These are phyloP conservation scores for Xiphias gladius DNA, from an alignment of 2,113 vertebrate genomes.

Conservation along the genomic window DNA sequence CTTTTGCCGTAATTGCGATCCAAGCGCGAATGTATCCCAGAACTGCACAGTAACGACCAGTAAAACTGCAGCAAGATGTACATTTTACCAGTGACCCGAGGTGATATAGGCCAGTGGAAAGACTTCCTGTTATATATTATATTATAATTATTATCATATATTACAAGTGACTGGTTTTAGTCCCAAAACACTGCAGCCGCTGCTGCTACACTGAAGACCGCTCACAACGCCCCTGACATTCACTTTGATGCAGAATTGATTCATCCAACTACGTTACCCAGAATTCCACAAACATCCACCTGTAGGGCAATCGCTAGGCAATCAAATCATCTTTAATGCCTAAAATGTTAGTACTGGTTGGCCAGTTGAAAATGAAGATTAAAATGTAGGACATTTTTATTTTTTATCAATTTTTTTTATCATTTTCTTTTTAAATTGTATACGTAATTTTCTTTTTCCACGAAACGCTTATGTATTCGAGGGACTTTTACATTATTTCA, in stretches of 20 bases:
- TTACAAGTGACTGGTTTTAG: background rate
- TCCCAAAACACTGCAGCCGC: background rate
- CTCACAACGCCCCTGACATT: background rate
- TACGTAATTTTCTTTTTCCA: conserved; percentile 28
- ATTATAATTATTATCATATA: no score
- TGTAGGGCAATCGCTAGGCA: conserved; percentile 46
- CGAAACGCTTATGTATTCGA: conserved; percentile 3
- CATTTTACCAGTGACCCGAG: background rate
- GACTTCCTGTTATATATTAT: no score
- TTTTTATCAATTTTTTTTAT: background rate
- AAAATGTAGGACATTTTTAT: conserved; percentile 19
- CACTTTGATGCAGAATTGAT: background rate
- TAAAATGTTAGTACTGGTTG: background rate
- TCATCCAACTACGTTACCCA: conserved; percentile 30
- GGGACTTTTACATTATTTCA: conserved; percentile 27
- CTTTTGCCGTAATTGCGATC: background rate
- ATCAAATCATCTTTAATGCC: conserved; percentile 7
- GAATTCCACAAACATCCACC: conserved; percentile 22
- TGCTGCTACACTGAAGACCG: no score
- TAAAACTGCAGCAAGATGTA: background rate
- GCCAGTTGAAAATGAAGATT: background rate
- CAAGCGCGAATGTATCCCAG: no score
- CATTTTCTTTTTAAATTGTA: conserved; percentile 54
- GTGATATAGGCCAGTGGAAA: no score
- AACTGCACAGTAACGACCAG: no score